phyloP scores from a whole-genome alignment of 2,113 vertebrate species.

The Vanacampus margaritifer region DNA sequence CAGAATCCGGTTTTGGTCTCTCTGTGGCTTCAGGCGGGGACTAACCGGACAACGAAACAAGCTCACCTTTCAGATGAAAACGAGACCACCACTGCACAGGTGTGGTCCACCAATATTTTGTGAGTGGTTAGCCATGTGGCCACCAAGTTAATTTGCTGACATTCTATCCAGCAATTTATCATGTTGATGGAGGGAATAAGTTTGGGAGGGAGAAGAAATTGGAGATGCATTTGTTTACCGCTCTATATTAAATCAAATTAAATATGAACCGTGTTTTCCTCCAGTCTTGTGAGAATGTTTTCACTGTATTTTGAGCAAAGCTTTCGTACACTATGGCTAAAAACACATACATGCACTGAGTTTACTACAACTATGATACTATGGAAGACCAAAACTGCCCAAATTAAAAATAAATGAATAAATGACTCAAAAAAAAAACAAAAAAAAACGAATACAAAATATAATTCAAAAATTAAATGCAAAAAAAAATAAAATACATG shows the following conservation, averaged over 20 bases:
- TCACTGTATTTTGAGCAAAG: neutral
- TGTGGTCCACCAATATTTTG: conserved; percentile 28
- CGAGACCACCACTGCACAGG: conserved; percentile 17
- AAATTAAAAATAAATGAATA: too few relatives aligned
- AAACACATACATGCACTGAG: neutral
- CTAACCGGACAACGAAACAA: conserved; percentile 51
- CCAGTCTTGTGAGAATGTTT: neutral
- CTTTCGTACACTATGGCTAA: neutral
- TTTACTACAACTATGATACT: conserved; percentile 1
- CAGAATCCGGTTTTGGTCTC: conserved; percentile 48
- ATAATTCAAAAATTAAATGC: too few relatives aligned
- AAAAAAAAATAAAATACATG: too few relatives aligned
- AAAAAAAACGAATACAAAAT: too few relatives aligned
- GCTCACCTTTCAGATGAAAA: conserved; percentile 58
- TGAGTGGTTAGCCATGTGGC: conserved; percentile 2
- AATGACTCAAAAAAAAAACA: too few relatives aligned
- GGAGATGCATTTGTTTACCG: neutral
- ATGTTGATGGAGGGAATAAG: neutral
- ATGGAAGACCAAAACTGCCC: too few relatives aligned
- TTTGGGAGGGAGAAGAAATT: neutral
- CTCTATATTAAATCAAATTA: neutral
- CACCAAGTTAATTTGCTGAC: conserved; percentile 1
- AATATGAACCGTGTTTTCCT: neutral
- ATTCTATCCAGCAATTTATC: neutral
- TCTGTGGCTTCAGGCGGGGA: conserved; percentile 61